Evolutionary conservation across 2,797 vertebrate species (phyloP).

Genomic region (Sebastes itinus): DNA sequence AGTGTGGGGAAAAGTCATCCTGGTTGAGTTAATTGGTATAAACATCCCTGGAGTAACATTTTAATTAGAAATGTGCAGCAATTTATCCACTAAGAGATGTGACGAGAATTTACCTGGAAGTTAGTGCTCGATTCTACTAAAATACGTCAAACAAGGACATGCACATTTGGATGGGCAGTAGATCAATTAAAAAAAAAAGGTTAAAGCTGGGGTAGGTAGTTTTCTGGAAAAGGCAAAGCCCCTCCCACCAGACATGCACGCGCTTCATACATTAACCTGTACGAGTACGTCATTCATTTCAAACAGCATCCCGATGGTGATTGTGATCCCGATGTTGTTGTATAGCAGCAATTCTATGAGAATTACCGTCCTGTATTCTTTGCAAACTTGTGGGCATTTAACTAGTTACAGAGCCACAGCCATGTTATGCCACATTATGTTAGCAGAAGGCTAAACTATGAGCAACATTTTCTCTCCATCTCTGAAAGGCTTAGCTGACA

Average conservation of each 20-base stretch:
- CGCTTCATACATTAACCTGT: background rate
- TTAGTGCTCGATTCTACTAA: background rate
- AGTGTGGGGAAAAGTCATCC: constrained; percentile 7
- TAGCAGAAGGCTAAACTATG: no score
- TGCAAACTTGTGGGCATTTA: no score
- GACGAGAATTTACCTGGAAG: constrained; percentile 44
- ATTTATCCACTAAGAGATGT: constrained; percentile 12
- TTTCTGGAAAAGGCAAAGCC: background rate
- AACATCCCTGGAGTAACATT: constrained; percentile 43
- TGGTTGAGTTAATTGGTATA: constrained; percentile 40
- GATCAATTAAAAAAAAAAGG: background rate
- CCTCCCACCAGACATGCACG: background rate
- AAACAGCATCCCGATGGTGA: no score
- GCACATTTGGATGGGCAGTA: background rate
- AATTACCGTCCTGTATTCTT: no score
- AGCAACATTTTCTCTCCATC: no score
- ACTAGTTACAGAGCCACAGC: no score
- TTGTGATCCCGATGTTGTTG: no score
- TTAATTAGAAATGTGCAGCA: constrained; percentile 49
- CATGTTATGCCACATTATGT: no score
- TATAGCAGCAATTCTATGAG: no score
- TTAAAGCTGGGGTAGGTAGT: background rate
- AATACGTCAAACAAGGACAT: constrained; percentile 16
- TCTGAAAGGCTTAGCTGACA: no score
- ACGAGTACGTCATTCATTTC: background rate